Percentiles rank a stretch among this genome's conserved stretches.
Conservation (phyloP, 2,797 vertebrate species). For the Zenarchopterus dispar region DNA sequence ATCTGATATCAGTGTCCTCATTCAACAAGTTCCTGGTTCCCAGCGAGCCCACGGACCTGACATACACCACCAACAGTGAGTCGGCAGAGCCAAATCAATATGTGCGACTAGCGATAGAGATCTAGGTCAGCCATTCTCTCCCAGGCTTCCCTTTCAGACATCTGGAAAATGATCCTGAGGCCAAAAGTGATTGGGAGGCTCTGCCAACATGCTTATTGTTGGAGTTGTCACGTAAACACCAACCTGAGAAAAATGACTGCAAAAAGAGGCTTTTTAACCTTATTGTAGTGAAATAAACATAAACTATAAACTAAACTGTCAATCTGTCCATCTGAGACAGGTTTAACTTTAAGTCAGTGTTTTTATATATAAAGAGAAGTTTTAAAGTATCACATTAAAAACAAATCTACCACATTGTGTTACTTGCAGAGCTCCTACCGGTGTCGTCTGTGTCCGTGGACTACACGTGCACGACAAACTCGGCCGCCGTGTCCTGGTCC, state of each 20-base stretch:
- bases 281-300: not conserved
- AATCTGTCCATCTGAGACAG: not conserved
- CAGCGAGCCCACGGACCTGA: conserved; percentile 72
- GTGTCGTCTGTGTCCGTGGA: conserved; percentile 65
- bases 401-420: not conserved
- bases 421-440: conserved; percentile 70
- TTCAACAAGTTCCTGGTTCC: conserved; percentile 72
- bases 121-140: conserved; percentile 74
- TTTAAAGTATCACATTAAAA: not conserved
- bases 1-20: conserved; percentile 80
- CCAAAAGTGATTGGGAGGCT: conserved; percentile 34
- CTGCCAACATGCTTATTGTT: conserved; percentile 46
- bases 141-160: conserved; percentile 61
- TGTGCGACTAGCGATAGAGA: conserved; percentile 66
- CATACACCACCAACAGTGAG: conserved; percentile 82
- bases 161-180: conserved; percentile 63
- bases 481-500: conserved; percentile 67
- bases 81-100: conserved; percentile 46
- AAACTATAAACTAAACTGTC: not conserved
- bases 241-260: conserved; percentile 33
- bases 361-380: not conserved
- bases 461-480: conserved; percentile 70
- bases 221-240: conserved; percentile 28
- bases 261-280: not conserved
- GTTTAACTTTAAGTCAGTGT: not conserved